Evolutionary conservation across 2,797 vertebrate genomes (phyloP), one percentile per base, ranked within the genome.

Genomic region (Gephyroberyx darwinii): DNA sequence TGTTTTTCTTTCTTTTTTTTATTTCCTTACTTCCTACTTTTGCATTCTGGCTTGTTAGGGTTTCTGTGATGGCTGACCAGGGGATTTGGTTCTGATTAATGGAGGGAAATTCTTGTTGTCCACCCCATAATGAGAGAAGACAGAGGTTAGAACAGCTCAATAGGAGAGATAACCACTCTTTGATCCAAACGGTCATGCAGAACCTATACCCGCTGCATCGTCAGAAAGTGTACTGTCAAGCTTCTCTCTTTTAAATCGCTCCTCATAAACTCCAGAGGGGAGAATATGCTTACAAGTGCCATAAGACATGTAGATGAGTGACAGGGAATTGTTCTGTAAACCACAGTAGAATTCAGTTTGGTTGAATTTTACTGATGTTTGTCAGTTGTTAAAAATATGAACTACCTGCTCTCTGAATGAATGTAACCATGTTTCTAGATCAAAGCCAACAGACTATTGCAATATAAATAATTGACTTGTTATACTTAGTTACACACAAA

Each of bases 71-170:
- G 91, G 89, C 87, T 93, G 91, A 94, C 91, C 93, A 80, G 63
- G 85, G 33, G 70, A 93, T 88, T 88, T 91, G 92, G 89, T 90
- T 91, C 77, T 95, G 95, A 96, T 96, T 96, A 96, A 95, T 91
- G 92, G 91, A 94, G 93, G 94, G 93, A 94, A 95, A 94, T 94
- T 95, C 94, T 93, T 90, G 89, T 94, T 93, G 93, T 93, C 93
- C 60, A 89, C 59, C 80, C 86, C 92, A 94, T 96, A 98, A 98
- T 96, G 94, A 96, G 94, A 96, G 94, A 92, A 94, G 96, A 97
- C 96, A 97, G 95, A 95, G 96, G 96, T 96, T 95, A 96, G 94
- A 95, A 96, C 95, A 96, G 95, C 96, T 97, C 96, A 96, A 96
- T 98, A 96, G 93, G 89, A 92, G 93, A 87, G 95, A 97, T 96